Evolutionary conservation across 2,113 vertebrate species (phyloP).

Genomic region (Origma solitaria): DNA sequence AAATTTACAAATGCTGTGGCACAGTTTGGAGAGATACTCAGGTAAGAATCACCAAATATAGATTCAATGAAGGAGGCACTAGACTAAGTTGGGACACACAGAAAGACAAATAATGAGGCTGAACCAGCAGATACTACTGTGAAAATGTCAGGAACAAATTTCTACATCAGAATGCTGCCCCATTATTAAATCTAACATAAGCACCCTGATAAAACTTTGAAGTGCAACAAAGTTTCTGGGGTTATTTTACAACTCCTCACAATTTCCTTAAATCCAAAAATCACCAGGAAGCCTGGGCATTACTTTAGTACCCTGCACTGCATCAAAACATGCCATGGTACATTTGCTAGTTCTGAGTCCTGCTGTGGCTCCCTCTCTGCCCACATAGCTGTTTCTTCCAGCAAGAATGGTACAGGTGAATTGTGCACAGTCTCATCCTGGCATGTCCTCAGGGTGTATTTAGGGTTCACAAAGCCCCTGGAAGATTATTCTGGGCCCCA

Average conservation of each 20-base stretch:
- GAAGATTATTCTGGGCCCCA: background rate
- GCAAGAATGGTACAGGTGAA: background rate
- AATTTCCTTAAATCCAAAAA: background rate
- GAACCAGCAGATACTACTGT: background rate
- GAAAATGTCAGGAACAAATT: background rate
- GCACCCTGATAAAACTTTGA: background rate
- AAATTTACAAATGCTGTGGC: background rate
- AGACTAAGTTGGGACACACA: background rate
- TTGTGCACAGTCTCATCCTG: background rate
- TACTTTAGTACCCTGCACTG: background rate
- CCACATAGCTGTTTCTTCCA: background rate
- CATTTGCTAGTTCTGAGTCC: background rate
- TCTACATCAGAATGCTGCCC: background rate
- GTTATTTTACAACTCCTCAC: background rate
- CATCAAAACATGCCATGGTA: fast-evolving
- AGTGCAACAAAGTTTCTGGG: background rate
- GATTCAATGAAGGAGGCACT: background rate
- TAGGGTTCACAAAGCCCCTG: background rate
- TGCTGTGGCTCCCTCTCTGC: background rate
- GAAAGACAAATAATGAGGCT: background rate
- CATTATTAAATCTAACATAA: background rate
- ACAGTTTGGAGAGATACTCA: background rate
- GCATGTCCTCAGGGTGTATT: background rate
- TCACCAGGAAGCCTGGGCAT: background rate
- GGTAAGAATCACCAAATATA: background rate